A percentile compares a stretch with the other conserved stretches of the same genome.
phyloP scores from a whole-genome alignment of 2,113 vertebrate genomes.

The Petrocephalus microphthalmus region DNA sequence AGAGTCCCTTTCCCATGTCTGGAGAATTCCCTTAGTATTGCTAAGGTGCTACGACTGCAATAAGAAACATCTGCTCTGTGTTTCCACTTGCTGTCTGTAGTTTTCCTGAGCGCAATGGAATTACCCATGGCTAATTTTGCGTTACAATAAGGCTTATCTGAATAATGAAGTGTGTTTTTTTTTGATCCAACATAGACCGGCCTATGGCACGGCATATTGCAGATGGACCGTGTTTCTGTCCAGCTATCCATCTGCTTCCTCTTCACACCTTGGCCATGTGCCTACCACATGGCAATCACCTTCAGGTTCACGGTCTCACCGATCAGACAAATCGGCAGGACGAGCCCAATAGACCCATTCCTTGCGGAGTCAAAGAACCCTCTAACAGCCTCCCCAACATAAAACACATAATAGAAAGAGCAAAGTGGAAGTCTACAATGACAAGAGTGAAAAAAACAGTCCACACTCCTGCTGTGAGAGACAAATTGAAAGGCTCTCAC shows the following conservation, averaged over 20 bases:
- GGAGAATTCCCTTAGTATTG: background rate
- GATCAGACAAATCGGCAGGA: background rate
- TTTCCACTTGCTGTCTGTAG: background rate
- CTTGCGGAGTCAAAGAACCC: background rate
- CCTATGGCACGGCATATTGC: background rate
- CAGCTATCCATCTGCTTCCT: background rate
- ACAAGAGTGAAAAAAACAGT: background rate
- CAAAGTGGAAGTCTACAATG: background rate
- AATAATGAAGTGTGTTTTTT: background rate
- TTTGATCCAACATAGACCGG: background rate
- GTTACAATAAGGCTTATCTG: background rate
- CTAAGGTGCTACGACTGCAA: background rate
- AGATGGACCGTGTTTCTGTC: background rate
- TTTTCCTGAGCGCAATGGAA: background rate
- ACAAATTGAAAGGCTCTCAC: conserved; percentile 14
- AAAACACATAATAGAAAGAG: background rate
- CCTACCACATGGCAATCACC: background rate
- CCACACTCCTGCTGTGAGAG: background rate
- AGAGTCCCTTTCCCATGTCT: background rate
- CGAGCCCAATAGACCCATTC: background rate
- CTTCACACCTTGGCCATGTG: background rate
- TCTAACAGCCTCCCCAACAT: background rate
- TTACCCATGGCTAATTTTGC: background rate
- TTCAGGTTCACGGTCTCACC: background rate
- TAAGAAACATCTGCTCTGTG: background rate